phyloP scores from a whole-genome alignment of 2,888 invertebrate species.

The Corythucha ciliata region DNA sequence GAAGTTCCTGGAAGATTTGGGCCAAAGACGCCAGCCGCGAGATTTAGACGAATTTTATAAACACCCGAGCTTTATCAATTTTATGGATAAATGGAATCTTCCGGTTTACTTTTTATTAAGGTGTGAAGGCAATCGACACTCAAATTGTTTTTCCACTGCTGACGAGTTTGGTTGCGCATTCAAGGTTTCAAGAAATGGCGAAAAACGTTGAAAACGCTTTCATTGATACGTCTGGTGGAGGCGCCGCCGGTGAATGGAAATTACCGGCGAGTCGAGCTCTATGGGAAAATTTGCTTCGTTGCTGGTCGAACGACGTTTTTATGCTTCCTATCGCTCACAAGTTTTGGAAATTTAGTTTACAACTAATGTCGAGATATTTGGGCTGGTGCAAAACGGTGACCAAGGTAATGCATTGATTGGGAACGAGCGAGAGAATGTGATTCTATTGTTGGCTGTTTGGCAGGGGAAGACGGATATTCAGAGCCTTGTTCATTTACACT shows the following conservation, averaged over 20 bases:
- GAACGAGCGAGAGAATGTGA: slow-evolving; percentile 1
- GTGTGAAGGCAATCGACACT: slow-evolving; percentile 36
- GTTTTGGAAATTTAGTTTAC: slow-evolving; percentile 82
- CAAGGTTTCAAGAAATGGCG: slow-evolving; percentile 83
- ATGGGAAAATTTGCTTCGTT: slow-evolving; percentile 49
- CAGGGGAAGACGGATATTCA: slow-evolving; percentile 19
- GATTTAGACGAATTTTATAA: slow-evolving; percentile 52
- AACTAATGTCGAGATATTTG: slow-evolving; percentile 68
- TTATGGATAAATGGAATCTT: slow-evolving; percentile 82
- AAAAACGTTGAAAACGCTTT: slow-evolving; percentile 50
- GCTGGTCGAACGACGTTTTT: slow-evolving; percentile 73
- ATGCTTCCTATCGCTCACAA: slow-evolving; percentile 65
- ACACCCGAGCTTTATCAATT: slow-evolving; percentile 63
- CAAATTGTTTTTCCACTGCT: neutral
- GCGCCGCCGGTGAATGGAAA: slow-evolving; percentile 31
- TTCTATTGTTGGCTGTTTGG: slow-evolving; percentile 16
- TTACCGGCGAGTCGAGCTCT: slow-evolving; percentile 44
- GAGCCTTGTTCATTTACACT: slow-evolving; percentile 40
- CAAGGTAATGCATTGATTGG: slow-evolving; percentile 15
- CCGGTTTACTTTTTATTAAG: slow-evolving; percentile 93
- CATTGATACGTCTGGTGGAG: slow-evolving; percentile 25
- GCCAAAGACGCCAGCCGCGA: slow-evolving; percentile 52
- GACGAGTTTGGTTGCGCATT: slow-evolving; percentile 22
- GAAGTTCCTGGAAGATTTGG: slow-evolving; percentile 62
- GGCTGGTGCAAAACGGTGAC: slow-evolving; percentile 49